Conservation (phyloP, 2,888 invertebrate species). For the Hipparchia sbordonii region DNA sequence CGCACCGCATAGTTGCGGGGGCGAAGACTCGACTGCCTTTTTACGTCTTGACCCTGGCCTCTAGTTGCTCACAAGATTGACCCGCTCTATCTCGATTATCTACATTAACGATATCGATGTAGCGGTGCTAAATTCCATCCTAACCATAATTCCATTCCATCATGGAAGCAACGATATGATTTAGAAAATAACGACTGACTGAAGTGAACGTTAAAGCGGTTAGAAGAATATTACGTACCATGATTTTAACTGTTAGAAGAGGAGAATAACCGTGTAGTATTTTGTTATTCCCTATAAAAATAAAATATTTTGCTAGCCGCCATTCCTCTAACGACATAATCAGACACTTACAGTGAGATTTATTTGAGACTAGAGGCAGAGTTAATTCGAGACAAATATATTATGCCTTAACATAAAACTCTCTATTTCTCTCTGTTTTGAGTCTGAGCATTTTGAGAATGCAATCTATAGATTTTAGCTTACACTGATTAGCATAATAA, state of each 20-base stretch:
- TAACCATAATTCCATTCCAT: conserved; percentile 11
- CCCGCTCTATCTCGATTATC: conserved; percentile 54
- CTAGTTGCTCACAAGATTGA: conserved; percentile 53
- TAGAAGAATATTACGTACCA: not conserved
- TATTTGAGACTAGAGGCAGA: too few species aligned
- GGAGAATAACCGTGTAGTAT: not conserved
- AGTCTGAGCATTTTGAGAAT: too few species aligned
- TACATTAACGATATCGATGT: conserved; percentile 41
- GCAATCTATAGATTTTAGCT: too few species aligned
- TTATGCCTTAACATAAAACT: too few species aligned
- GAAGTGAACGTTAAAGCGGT: not conserved
- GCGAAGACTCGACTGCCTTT: conserved; percentile 49
- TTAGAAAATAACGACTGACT: conserved; percentile 1
- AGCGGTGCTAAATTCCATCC: conserved; percentile 26
- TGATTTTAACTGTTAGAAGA: not conserved
- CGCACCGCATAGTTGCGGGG: not conserved
- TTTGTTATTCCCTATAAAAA: too few species aligned
- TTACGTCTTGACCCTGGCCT: conserved; percentile 65
- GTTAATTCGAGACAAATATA: too few species aligned
- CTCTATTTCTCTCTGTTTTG: not conserved
- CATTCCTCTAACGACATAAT: too few species aligned
- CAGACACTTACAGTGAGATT: too few species aligned
- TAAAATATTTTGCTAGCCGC: too few species aligned
- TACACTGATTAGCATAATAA: not conserved
- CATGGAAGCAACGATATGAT: conserved; percentile 22